Base-by-base conservation (phyloP, 2,113 vertebrate species). In the Epinephelus fuscoguttatus region DNA sequence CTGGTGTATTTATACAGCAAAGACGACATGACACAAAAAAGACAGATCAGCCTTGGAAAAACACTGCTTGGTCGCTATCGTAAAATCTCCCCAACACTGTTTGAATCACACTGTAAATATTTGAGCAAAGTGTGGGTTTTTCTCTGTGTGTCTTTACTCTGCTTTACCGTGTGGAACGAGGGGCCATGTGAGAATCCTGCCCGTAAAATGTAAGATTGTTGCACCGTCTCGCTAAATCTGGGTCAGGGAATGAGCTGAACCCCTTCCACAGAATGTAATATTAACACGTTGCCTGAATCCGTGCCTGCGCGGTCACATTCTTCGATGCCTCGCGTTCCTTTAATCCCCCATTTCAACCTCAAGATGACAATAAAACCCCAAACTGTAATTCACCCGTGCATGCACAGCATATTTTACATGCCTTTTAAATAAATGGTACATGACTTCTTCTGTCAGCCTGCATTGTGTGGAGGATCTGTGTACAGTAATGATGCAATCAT, bases 101-200 rank as follows among this genome's bases (percentile, higher is more conserved):
- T 79, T 72, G 75, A 90, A 84, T 75, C 55, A 47, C 27, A 76
- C 63, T 91, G 87, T 89, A 90, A 91, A 91, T 92, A 93, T 91
- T 67, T 89, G 85, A 87, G 82, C 25, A 56, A 64, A 25, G 70
- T 45, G 66, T 66, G 37, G 19, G 6, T 78, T 83, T 81, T 79
- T 74, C 50, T 55, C 56, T 60, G 37, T 81, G 47, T 33, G 60
- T 30, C 78, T 82, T 79, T 70, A 27, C 71, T 70, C 42, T 84
- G 61, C 75, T 84, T 85, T 64, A 61, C 53, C 6, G 21, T 17
- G 72, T 23, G 67, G 64, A 79, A 52, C 4, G 50, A 66, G 72
- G 59, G 19, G 40, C 68, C 67, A 19, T 14, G n/a, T 50, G 72
- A 73, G 57, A 64, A 15, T 75, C 63, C 45, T 14, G 70, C 33